These are phyloP conservation scores for Mobula birostris DNA, from an alignment of 2,113 vertebrate genomes.

Conservation along the genomic window DNA sequence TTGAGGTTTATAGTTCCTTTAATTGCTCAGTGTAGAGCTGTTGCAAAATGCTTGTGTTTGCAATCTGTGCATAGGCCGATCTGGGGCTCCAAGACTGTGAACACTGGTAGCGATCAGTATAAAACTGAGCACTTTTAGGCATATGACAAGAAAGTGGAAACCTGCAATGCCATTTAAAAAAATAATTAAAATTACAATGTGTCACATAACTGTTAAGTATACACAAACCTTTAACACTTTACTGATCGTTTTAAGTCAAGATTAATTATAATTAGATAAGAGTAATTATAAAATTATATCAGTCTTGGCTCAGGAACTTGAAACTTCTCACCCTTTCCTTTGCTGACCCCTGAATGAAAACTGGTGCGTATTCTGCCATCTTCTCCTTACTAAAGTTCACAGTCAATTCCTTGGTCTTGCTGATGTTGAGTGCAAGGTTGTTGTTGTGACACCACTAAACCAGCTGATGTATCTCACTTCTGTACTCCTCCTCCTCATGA, in stretches of 20 bases:
- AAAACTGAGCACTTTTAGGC: not conserved
- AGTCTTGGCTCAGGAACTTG: not conserved
- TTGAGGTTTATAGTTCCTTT: not conserved
- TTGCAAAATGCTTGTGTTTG: not conserved
- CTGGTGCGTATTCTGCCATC: too few relatives aligned
- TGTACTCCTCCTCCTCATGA: too few relatives aligned
- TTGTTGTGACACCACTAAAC: too few relatives aligned
- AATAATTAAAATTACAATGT: not conserved
- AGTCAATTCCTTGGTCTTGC: too few relatives aligned
- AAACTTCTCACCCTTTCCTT: too few relatives aligned
- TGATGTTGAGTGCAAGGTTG: too few relatives aligned
- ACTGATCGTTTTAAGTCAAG: not conserved
- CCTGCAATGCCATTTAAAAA: not conserved
- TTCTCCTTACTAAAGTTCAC: too few relatives aligned
- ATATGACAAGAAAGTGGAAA: not conserved
- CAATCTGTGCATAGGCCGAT: too few relatives aligned
- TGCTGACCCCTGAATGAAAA: too few relatives aligned
- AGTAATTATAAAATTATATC: not conserved
- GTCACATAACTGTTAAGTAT: not conserved
- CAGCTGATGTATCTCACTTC: too few relatives aligned
- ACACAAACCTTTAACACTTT: not conserved
- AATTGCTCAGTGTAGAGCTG: not conserved
- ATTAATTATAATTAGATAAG: not conserved
- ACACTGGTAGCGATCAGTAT: not conserved
- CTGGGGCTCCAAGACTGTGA: not conserved